Evolutionary conservation across 2,888 invertebrate species (phyloP), one percentile per base, ranked within the genome.

Genomic region (Trachelus stipa): DNA sequence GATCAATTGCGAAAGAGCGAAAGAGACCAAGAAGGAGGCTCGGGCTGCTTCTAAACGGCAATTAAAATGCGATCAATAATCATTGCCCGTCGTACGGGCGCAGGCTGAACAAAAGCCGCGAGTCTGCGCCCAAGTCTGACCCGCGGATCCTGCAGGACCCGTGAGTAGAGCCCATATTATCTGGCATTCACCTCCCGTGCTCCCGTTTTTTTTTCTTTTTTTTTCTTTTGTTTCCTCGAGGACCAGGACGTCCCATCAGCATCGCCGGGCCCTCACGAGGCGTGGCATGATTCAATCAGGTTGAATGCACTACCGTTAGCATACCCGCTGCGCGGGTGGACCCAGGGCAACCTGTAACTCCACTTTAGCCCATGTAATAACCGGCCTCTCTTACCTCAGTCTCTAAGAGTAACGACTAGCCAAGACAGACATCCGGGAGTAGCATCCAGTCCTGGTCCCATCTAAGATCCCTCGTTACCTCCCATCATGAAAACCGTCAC

Each of bases 261-360:
- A 69, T 69, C 33, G 1, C 34, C 74, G 68, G 75, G 40, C 68
- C 40, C 78, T 78, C 78, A 15, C 71, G 69, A 78, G 78, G 78
- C 78, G 78, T 78, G 78, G 78, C 78, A 78, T 73, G 76, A 78
- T 78, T 78, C 78, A 78, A 78, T 78, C 78, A 78, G 75, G 78
- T 78, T 78, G 75, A 78, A 78, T 71, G 78, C 78, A 78, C 78
- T 78, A 78, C 78, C 78, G 78, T 78, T 78, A 78, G 75, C 33
- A 69, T 69, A 30, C 69, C 69, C 69, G 69, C 69, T 69, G 69
- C 69, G 69, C 69, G 69, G 69, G 69, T 69, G 69, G 69, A 69
- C 69, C 69, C 69, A 31, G 11, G 69, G 69, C 69, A 69, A 69
- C 69, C 69, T 69, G 69, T 69, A 69, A 30, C 69, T 69, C 69